Conservation (phyloP, 1,140 invertebrate genomes). For the Leptoteleia sp. region DNA sequence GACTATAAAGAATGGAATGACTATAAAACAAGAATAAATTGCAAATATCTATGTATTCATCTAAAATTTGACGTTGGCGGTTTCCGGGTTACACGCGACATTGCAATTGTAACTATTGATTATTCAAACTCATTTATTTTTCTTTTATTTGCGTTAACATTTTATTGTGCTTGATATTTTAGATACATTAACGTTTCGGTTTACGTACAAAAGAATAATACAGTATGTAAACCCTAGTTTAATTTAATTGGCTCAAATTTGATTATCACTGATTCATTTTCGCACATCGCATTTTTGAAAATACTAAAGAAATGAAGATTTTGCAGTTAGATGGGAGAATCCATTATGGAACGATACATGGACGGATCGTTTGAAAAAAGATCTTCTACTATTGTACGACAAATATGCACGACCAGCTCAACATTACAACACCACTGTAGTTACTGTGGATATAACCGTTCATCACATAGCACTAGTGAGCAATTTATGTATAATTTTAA, state of each 20-base stretch:
- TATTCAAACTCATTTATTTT: conserved; percentile 1
- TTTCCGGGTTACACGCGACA: conserved; percentile 21
- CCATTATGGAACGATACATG: conserved; percentile 83
- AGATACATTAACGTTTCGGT: too few relatives aligned
- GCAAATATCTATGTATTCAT: conserved; percentile 28
- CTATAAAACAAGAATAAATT: conserved; percentile 8
- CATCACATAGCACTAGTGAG: conserved; percentile 82
- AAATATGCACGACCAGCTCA: conserved; percentile 83
- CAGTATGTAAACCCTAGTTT: too few relatives aligned
- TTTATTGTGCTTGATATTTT: too few relatives aligned
- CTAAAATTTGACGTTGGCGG: conserved; percentile 24
- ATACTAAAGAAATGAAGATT: conserved; percentile 3
- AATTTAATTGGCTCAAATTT: too few relatives aligned
- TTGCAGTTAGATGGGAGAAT: conserved; percentile 30
- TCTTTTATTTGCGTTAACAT: not conserved
- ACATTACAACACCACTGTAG: conserved; percentile 81
- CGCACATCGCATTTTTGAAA: too few relatives aligned
- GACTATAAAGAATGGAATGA: not conserved
- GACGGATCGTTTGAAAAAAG: conserved; percentile 83
- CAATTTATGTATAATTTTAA: not conserved
- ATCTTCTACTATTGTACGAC: conserved; percentile 84
- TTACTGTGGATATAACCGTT: conserved; percentile 82
- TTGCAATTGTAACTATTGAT: conserved; percentile 20
- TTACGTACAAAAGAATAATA: too few relatives aligned
- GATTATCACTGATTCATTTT: too few relatives aligned